Conservation (phyloP, 2,888 invertebrate species). For the Sipha maydis region DNA sequence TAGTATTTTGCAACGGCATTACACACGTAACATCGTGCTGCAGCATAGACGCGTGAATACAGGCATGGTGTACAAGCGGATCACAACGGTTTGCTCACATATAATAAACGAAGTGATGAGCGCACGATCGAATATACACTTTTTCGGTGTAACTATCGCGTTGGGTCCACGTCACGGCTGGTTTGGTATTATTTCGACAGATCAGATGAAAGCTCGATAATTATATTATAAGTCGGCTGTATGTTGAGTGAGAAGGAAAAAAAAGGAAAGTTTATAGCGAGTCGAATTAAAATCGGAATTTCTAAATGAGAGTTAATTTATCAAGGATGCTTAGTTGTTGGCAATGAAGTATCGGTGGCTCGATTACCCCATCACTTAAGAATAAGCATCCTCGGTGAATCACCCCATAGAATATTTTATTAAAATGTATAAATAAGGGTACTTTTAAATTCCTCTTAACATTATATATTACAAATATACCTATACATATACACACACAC, state of each 20-base stretch:
- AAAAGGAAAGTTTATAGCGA: not conserved
- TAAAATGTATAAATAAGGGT: slow-evolving; percentile 51
- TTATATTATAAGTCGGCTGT: not conserved
- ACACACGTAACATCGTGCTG: not conserved
- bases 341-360: slow-evolving; percentile 56
- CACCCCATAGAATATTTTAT: slow-evolving; percentile 47
- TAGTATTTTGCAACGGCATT: not conserved
- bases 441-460: slow-evolving; percentile 41
- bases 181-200: not conserved
- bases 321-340: slow-evolving; percentile 36
- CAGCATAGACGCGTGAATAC: no score
- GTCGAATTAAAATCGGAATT: slow-evolving; percentile 46
- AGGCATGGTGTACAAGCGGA: no score
- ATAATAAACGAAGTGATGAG: no score
- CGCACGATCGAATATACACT: not conserved
- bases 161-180: not conserved
- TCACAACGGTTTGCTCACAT: no score
- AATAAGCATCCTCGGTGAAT: slow-evolving; percentile 49
- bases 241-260: not conserved
- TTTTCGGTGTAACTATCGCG: not conserved
- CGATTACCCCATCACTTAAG: slow-evolving; percentile 55
- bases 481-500: no score
- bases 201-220: not conserved
- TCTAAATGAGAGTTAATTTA: slow-evolving; percentile 48
- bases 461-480: no score